A percentile compares a stretch with the other conserved stretches of the same genome.
phyloP scores from a whole-genome alignment of 2,888 invertebrate species.

The Melanostoma mellinum region DNA sequence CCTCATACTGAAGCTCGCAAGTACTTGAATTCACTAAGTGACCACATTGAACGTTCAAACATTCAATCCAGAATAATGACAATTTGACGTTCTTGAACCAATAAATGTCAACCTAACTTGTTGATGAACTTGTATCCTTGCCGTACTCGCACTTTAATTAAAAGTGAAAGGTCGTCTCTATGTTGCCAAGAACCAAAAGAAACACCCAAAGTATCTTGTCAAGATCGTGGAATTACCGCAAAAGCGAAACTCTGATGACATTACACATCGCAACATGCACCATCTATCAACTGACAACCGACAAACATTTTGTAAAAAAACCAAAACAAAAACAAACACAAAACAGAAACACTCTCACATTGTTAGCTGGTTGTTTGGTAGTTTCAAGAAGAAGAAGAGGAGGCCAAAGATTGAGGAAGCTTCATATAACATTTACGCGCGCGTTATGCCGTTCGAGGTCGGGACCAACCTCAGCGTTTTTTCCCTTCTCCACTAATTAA shows the following conservation, averaged over 20 bases:
- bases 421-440: constrained; percentile 53
- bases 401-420: constrained; percentile 7
- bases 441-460: constrained; percentile 58
- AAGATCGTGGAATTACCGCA: constrained; percentile 40
- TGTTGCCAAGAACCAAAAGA: constrained; percentile 1
- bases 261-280: constrained; percentile 56
- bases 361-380: constrained; percentile 16
- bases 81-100: constrained; percentile 10
- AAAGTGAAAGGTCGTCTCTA: constrained; percentile 50
- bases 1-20: too few relatives aligned
- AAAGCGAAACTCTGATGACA: constrained; percentile 52
- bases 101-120: constrained; percentile 5
- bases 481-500: constrained; percentile 79
- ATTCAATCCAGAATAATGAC: not conserved
- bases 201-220: constrained; percentile 55
- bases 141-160: constrained; percentile 46
- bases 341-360: constrained; percentile 19
- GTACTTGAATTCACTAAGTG: too few relatives aligned
- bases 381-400: not conserved
- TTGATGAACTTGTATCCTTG: constrained; percentile 44
- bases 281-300: constrained; percentile 70
- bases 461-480: constrained; percentile 78
- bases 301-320: constrained; percentile 51
- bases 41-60: too few relatives aligned
- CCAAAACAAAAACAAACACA: constrained; percentile 15